Evolutionary conservation across 2,113 vertebrate genomes (phyloP), one percentile per base, ranked within the genome.

Genomic region (Bettongia penicillata): DNA sequence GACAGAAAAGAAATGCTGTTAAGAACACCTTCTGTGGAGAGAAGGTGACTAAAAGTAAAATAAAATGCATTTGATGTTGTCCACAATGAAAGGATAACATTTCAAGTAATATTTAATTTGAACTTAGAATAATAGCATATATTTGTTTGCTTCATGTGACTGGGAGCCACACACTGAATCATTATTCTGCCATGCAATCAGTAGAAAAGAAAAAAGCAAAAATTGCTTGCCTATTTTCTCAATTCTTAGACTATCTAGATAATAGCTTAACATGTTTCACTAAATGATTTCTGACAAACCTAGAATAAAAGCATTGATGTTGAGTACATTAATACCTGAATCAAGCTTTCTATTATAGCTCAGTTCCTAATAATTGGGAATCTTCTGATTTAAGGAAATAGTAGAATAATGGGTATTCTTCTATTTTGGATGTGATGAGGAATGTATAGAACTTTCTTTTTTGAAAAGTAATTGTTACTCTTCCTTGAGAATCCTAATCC

Each of bases 21-120:
- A 61, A 61, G 11, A 61, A 61, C 28, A 31, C 11, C 11, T 37
- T 0, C 28, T 12, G 31, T 61, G 10, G 28, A 31, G 26, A 31
- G 2, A 37, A 53, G 52, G 11, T 68, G 3, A 90, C 11, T 26
- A 89, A 89, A 37, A 84, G 43, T 6, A 90, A 7, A 3, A 10
- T 31, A 8, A 57, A 51, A 52, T 91, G 3, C 31, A 94, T 95
- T 51, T 90, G 5, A 51, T 14, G 28, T 0, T 52, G 12, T 16
- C 26, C 52, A 90, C 48, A 89, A 91, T 28, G 92, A 84, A 12
- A 90, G 22, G 14, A 89, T 94, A 96, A 89, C 84, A 22, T 92
- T 55, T 94, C 51, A 61, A 50, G 43, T 0, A 51, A 26, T 50
- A 1, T 52, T 93, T n/a, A 48, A 57, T 53, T 57, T 37, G 51